A percentile compares a stretch with the other conserved stretches of the same genome.
phyloP scores from a whole-genome alignment of 2,113 vertebrate genomes.

The Diadophis punctatus region DNA sequence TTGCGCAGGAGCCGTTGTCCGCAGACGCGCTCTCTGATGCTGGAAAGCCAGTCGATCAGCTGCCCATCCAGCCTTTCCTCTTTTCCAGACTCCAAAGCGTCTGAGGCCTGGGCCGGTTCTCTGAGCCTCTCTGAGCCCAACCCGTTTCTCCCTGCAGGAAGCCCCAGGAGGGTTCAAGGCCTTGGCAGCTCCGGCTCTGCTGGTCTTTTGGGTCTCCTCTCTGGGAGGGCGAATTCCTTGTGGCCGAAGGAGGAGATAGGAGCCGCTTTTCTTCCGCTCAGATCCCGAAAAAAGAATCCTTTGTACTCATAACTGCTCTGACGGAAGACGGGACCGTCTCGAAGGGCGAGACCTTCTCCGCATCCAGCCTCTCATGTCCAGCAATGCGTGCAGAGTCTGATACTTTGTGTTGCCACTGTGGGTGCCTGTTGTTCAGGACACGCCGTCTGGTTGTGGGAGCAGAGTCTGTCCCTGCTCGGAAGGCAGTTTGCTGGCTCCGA shows the following conservation, averaged over 20 bases:
- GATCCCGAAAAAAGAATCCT: neutral
- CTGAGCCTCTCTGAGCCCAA: neutral
- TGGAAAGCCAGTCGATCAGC: rapidly evolving
- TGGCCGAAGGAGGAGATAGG: neutral
- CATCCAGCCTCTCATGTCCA: neutral
- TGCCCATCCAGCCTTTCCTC: too few relatives aligned
- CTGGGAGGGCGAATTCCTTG: neutral
- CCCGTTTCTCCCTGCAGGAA: neutral
- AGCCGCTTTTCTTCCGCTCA: neutral
- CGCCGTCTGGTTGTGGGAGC: neutral
- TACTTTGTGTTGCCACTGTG: neutral
- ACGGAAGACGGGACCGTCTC: neutral
- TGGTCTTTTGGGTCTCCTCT: neutral
- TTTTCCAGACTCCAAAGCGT: neutral
- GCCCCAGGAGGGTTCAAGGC: neutral
- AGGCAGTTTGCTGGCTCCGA: neutral
- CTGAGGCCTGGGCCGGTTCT: too few relatives aligned
- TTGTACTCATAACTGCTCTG: neutral
- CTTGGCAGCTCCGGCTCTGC: neutral
- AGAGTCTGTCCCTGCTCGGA: neutral
- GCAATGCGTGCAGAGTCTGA: neutral
- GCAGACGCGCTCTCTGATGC: neutral
- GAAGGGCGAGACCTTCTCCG: neutral
- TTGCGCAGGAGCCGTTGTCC: neutral
- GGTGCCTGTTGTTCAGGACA: neutral